Conservation (phyloP, 30 jellyfish, hydroid and myxozoan genomes). For the Chrysaora quinquecirrha region DNA sequence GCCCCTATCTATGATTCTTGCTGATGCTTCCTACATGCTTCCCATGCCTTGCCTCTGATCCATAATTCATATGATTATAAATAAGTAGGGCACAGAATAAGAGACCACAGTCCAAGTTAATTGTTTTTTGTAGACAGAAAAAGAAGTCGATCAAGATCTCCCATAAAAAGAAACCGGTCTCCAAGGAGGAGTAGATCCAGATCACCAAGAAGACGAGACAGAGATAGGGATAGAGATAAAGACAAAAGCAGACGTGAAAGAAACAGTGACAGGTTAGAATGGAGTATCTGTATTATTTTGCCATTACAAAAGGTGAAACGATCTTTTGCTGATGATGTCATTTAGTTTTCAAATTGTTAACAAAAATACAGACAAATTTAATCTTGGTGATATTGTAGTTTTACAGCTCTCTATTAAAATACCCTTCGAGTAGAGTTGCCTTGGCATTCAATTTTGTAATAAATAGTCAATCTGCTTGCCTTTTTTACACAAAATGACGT, state of each 20-base stretch:
- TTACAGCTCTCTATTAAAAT: not conserved
- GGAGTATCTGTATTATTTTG: not conserved
- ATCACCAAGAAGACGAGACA: conserved; percentile 85
- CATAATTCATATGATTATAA: no score
- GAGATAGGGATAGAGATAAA: conserved; percentile 32
- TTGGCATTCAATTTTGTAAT: not conserved
- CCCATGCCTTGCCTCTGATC: no score
- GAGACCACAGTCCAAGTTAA: no score
- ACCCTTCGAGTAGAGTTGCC: not conserved
- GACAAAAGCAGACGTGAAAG: conserved; percentile 12
- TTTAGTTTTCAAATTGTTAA: no score
- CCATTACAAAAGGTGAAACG: not conserved
- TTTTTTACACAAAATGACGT: no score
- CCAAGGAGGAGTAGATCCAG: conserved; percentile 88
- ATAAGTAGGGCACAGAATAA: not conserved
- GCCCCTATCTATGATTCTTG: not conserved
- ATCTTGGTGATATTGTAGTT: no score
- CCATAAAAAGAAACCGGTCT: conserved; percentile 51
- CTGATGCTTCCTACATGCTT: not conserved
- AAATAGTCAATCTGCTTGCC: no score
- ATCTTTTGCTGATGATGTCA: not conserved
- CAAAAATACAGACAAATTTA: not conserved
- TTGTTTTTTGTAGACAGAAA: conserved; percentile 25
- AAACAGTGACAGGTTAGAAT: conserved; percentile 20
- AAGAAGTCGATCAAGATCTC: conserved; percentile 63